phyloP scores from a whole-genome alignment of 1,140 invertebrate species.

The Brachionus angularis region DNA sequence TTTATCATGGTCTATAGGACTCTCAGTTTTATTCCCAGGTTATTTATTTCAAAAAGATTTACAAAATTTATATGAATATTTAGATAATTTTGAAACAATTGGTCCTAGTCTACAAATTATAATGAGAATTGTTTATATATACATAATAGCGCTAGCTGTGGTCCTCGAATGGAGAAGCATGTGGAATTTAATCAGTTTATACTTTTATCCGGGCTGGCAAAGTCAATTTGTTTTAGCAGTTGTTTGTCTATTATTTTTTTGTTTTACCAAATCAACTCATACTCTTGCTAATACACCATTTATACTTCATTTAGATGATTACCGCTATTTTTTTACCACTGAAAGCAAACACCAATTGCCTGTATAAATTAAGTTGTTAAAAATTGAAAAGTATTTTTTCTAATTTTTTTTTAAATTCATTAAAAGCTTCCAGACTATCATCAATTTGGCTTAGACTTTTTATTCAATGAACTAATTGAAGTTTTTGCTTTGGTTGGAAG shows the following conservation, averaged over 20 bases:
- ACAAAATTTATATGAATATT: conserved; percentile 25
- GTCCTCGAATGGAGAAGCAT: conserved; percentile 33
- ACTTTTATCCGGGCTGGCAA: conserved; percentile 1
- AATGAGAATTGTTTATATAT: conserved; percentile 36
- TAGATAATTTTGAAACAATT: conserved; percentile 1
- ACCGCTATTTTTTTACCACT: conserved; percentile 30
- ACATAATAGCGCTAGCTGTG: conserved; percentile 7
- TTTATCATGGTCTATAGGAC: conserved; percentile 14
- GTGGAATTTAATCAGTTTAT: conserved; percentile 25
- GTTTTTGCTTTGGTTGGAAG: conserved; percentile 2
- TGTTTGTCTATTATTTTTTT: conserved; percentile 35
- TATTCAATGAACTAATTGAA: conserved; percentile 32
- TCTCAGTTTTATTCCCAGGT: conserved; percentile 13
- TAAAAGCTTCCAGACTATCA: conserved; percentile 17
- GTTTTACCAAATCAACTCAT: conserved; percentile 25
- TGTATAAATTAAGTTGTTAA: not conserved
- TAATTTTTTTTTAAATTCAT: conserved; percentile 4
- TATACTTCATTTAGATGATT: conserved; percentile 34
- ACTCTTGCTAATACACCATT: conserved; percentile 22
- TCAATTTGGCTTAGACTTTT: conserved; percentile 28
- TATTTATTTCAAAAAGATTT: conserved; percentile 33
- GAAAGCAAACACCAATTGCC: conserved; percentile 19
- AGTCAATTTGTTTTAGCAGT: not conserved
- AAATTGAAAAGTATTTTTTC: not conserved
- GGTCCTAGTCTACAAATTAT: conserved; percentile 5